Base-by-base conservation (phyloP, 2,113 vertebrate genomes). In the Nibea coibor region DNA sequence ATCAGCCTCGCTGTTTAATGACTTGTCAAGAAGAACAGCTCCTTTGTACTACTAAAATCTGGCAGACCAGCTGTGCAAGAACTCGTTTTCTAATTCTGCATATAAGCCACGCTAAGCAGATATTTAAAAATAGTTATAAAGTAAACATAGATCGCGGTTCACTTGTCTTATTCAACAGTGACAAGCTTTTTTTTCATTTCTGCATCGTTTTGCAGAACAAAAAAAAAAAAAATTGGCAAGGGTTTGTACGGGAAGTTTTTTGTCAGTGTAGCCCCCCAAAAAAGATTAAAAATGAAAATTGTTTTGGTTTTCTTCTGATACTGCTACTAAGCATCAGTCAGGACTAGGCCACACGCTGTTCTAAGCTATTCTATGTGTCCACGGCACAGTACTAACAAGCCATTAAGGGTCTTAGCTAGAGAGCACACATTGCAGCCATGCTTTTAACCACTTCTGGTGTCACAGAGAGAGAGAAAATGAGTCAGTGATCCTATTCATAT, bases 281-380 rank as follows among this genome's bases (percentile, higher is more conserved):
- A 56, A 56, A 20, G 42, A 79, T 84, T 42, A 69, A 73, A 78
- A 53, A 68, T 81, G 16, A 68, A 78, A 69, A 11, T 43, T 4
- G 17, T 77, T 77, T 81, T 63, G 45, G 68, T 73, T 82, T 76
- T 59, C 22, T 43, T 70, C 56, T 39, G 56, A 51, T 42, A 58
- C 65, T 73, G 63, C 43, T 63, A 24, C 53, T 39, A 79, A 72
- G 24, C 56, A 47, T 66, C 75, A 39, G 35, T 75, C 17, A 58
- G 54, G 70, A 72, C 48, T 3, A 56, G 42, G 56, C 50, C 28
- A 48, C 56, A 72, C 16, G 20, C 14, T 26, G 53, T 54, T 75
- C 43, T 58, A 10, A 53, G 59, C 22, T 82, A 75, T 84, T 78
- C 74, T 61, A 50, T 59, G 57, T 51, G 43, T 43, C n/a, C 10